Base-by-base conservation (phyloP, 2,113 vertebrate genomes). In the Dasyurus viverrinus region DNA sequence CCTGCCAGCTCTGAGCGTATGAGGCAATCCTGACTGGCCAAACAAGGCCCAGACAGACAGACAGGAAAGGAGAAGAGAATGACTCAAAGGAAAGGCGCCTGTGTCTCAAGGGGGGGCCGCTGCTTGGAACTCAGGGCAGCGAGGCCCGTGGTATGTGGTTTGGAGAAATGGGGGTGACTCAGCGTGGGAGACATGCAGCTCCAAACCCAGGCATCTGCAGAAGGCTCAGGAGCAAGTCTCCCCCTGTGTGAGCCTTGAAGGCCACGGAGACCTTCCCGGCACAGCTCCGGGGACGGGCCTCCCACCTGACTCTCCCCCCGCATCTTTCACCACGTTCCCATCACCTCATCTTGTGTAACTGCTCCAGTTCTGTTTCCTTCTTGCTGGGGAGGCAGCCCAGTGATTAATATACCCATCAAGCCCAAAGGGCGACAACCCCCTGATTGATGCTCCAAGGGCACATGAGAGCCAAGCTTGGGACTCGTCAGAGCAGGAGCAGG, bases 41-140 rank as follows among this genome's bases (percentile, higher is more conserved):
- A 84, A 19, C 68, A 84, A 42, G 68, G 68, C 68, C 68, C 68
- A 84, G 68, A 84, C 68, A 84, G 68, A 76, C 68, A 76, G 68
- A 84, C 68, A 84, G 68, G 68, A 84, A 84, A 84, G 57, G 57
- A 60, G 68, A 84, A 84, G n/a, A 84, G 68, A 84, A 84, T 84
- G 68, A 84, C 68, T 84, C 68, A 84, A 84, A 84, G 68, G 68
- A 84, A 84, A 84, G 68, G 68, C 68, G 68, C 68, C 68, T 84
- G 19, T 42, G 68, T 84, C 68, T 84, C 42, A 42, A 22, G 54
- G 22, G 36, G 68, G n/a, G 68, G n/a, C 16, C n/a, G 22, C n/a
- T 42, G 16, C n/a, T 84, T 84, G 68, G 68, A 84, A 84, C 68
- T 42, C n/a, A 42, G n/a, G 42, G 68, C 68, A 42, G 36, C 22